Evolutionary conservation across 2,888 invertebrate species (phyloP), one percentile per base, ranked within the genome.

Genomic region (Portevinia maculata): DNA sequence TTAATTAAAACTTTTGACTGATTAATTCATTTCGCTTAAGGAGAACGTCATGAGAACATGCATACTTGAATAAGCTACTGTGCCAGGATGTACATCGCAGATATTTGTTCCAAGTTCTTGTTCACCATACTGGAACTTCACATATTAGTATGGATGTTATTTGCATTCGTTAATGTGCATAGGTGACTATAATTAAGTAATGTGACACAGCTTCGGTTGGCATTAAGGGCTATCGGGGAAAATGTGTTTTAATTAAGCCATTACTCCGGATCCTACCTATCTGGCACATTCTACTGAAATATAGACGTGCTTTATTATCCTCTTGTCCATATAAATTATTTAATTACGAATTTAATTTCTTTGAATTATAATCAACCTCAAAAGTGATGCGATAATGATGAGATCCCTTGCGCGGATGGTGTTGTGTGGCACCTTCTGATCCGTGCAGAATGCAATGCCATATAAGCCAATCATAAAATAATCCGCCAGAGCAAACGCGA

Each of bases 1-100:
- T 81, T 81, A 81, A 81, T 81, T 81, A 81, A 81, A 81, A 81
- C 76, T 81, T 81, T 65, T 46, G 53, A 70, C 53, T 60, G 60
- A 76, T 60, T 76, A 65, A 81, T 60, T 76, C 60, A 76, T 41
- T 65, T 60, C 32, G 39, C 30, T 13, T 9, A 6, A 30, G 24
- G 50, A 15, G 17, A 39, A 32, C 5, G 3, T 3, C 0, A 7
- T 48, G 9, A 19, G 3, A 30, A 28, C 17, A 50, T 34, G 37
- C 48, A 50, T 15, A 15, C 13, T 7, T 39, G 7, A 13, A 7
- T 39, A 15, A 2, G 24, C 24, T n/a, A n/a, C n/a, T n/a, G 15
- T 73, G 39, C 21, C 41, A 53, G 52, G 46, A 60, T 67, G 59
- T 28, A 55, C 28, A 75, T 60, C 13, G 15, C 7, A 2, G 6